These are phyloP conservation scores for Synanthedon tipuliformis DNA, from an alignment of 2,888 invertebrate species.

Conservation along the genomic window DNA sequence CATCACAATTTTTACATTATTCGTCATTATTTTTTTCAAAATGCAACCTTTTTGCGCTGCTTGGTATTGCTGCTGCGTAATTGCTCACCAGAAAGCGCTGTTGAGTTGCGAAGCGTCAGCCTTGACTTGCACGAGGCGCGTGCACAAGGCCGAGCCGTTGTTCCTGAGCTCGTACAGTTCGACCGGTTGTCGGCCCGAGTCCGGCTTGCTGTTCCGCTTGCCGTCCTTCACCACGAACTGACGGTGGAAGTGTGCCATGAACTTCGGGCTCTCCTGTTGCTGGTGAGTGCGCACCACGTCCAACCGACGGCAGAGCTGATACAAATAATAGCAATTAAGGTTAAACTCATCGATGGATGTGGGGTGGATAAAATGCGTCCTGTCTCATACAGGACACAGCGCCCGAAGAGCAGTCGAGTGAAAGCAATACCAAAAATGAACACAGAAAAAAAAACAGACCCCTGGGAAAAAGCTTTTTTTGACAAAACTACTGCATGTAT, in stretches of 20 bases:
- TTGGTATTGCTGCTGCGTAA: too few relatives aligned
- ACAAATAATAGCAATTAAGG: too few relatives aligned
- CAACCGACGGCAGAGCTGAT: conserved; percentile 41
- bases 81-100: conserved; percentile 93
- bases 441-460: too few relatives aligned
- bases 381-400: too few relatives aligned
- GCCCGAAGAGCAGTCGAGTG: too few relatives aligned
- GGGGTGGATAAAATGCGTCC: too few relatives aligned
- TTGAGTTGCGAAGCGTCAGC: conserved; percentile 88
- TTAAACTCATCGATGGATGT: too few relatives aligned
- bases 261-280: conserved; percentile 98
- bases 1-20: neutral
- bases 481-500: too few relatives aligned
- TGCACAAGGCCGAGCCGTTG: conserved; percentile 94
- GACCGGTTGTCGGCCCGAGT: conserved; percentile 71
- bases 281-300: conserved; percentile 97
- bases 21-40: neutral
- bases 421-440: too few relatives aligned
- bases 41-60: too few relatives aligned
- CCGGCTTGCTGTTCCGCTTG: conserved; percentile 73
- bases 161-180: conserved; percentile 96
- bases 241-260: conserved; percentile 94
- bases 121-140: conserved; percentile 89
- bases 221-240: conserved; percentile 94
- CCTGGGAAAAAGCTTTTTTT: too few relatives aligned